Evolutionary conservation across 2,797 vertebrate genomes (phyloP).

Genomic region (Gobionotothen gibberifrons): DNA sequence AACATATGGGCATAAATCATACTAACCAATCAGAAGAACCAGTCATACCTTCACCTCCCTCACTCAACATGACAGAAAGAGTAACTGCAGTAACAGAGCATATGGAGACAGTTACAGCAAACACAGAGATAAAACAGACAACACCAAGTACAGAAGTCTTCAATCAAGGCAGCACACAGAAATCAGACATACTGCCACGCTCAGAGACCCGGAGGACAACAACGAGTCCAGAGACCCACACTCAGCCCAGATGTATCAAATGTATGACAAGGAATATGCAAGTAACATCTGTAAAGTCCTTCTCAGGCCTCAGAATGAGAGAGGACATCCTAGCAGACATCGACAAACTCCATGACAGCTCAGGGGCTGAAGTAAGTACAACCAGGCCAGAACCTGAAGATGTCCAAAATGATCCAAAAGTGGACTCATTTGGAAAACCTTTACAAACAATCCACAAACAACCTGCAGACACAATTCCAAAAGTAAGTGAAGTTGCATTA

Average conservation of each 20-base stretch:
- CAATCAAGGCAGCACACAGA: background rate
- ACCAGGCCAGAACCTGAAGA: background rate
- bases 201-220: slow-evolving; percentile 6
- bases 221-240: background rate
- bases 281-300: background rate
- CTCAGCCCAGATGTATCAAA: background rate
- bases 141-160: background rate
- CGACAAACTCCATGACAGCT: too few relatives aligned
- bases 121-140: slow-evolving; percentile 20
- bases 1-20: slow-evolving; percentile 13
- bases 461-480: background rate
- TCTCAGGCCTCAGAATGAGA: slow-evolving; percentile 60
- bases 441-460: background rate
- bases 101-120: background rate
- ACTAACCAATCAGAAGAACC: slow-evolving; percentile 25
- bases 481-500: slow-evolving; percentile 28
- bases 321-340: slow-evolving; percentile 7
- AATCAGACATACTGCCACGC: background rate
- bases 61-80: background rate
- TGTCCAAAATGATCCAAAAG: background rate
- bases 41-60: background rate
- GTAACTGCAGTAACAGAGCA: background rate
- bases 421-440: background rate
- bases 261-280: background rate
- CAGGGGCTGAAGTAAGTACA: background rate